phyloP scores from a whole-genome alignment of 2,888 invertebrate genomes.

The Augochlorella aurata region DNA sequence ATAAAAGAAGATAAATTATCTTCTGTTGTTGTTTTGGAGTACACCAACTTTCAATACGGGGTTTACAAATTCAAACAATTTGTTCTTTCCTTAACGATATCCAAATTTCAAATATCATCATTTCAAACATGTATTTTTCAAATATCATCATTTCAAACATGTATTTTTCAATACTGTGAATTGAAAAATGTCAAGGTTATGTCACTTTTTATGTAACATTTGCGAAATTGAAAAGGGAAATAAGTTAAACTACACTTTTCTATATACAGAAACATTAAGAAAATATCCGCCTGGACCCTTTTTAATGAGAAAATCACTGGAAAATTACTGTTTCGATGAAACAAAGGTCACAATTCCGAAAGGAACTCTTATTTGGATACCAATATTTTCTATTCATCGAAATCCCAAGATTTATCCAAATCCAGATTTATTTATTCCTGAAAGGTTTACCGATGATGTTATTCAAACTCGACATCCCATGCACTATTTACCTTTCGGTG shows the following conservation, averaged over 20 bases:
- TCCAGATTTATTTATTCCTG: constrained; percentile 74
- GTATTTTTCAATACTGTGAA: background rate
- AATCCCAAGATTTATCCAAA: constrained; percentile 71
- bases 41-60: too few species aligned
- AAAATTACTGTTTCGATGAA: constrained; percentile 67
- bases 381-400: constrained; percentile 67
- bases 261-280: constrained; percentile 80
- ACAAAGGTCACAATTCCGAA: constrained; percentile 69
- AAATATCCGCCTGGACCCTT: constrained; percentile 80
- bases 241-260: background rate
- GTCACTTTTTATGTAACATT: background rate
- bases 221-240: background rate
- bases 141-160: background rate
- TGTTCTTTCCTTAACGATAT: too few species aligned
- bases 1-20: too few species aligned
- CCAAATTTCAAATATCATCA: too few species aligned
- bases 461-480: constrained; percentile 67
- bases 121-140: too few species aligned
- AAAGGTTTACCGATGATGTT: constrained; percentile 70
- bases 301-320: constrained; percentile 72
- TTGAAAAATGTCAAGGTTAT: too few species aligned
- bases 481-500: constrained; percentile 74
- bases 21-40: background rate
- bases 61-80: too few species aligned
- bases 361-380: constrained; percentile 63